Percentiles rank a stretch among this genome's conserved stretches.
Conservation (phyloP, 1,140 invertebrate genomes). For the Heliothis subflexa region DNA sequence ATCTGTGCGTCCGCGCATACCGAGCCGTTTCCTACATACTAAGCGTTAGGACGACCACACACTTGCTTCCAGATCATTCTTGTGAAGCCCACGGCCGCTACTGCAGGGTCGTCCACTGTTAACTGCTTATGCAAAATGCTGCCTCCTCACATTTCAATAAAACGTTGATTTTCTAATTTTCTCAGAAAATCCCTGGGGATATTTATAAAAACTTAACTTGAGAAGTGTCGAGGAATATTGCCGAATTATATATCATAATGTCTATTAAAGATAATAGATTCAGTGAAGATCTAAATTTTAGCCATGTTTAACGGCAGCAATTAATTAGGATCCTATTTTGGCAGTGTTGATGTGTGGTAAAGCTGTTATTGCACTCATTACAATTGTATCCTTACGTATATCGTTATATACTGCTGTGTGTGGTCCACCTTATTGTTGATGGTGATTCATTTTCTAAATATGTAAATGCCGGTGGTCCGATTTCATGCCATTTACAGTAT, state of each 20-base stretch:
- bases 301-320: neutral
- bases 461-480: constrained; percentile 40
- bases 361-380: neutral
- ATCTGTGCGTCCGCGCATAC: constrained; percentile 54
- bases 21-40: constrained; percentile 57
- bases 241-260: too few relatives aligned
- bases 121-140: too few relatives aligned
- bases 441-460: constrained; percentile 47
- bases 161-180: too few relatives aligned
- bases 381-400: neutral
- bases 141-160: too few relatives aligned
- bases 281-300: neutral
- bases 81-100: too few relatives aligned
- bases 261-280: too few relatives aligned
- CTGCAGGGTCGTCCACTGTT: too few relatives aligned
- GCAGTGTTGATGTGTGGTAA: neutral
- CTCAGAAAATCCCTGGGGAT: too few relatives aligned
- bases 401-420: constrained; percentile 18
- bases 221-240: too few relatives aligned
- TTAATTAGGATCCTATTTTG: neutral
- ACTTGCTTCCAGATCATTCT: neutral
- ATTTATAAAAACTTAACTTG: too few relatives aligned
- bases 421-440: constrained; percentile 36
- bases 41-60: constrained; percentile 37
- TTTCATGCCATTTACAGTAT: constrained; percentile 46